A percentile compares a stretch with the other conserved stretches of the same genome.
These are phyloP conservation scores for Aurelia sp. DNA, from an alignment of 30 jellyfish, hydroid and myxozoan genomes.

Conservation along the genomic window DNA sequence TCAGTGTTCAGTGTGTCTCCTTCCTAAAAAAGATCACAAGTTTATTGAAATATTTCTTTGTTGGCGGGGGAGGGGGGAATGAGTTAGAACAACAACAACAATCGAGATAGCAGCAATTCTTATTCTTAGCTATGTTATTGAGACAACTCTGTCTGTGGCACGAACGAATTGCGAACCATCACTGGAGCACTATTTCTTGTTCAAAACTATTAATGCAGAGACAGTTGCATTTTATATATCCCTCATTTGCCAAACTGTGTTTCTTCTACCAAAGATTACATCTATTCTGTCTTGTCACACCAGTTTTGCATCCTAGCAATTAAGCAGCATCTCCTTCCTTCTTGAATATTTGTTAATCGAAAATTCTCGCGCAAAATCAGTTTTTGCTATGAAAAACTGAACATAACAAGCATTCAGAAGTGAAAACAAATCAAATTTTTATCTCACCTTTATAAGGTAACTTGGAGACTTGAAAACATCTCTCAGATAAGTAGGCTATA, in stretches of 20 bases:
- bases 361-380: background rate
- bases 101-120: background rate
- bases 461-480: conserved; percentile 63
- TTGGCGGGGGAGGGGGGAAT: too few species aligned
- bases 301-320: background rate
- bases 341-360: background rate
- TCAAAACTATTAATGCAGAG: too few species aligned
- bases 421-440: too few species aligned
- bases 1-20: conserved; percentile 80
- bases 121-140: too few species aligned
- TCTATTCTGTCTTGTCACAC: too few species aligned
- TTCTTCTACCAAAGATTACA: too few species aligned
- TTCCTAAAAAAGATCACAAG: conserved; percentile 53
- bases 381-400: background rate
- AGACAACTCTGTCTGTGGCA: too few species aligned
- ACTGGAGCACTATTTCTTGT: too few species aligned
- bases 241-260: too few species aligned
- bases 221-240: too few species aligned
- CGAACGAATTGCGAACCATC: too few species aligned
- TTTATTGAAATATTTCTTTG: background rate
- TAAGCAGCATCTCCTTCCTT: background rate
- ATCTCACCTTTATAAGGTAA: conserved; percentile 51
- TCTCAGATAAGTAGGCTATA: conserved; percentile 46
- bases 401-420: background rate
- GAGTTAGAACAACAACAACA: background rate